Evolutionary conservation across 2,797 vertebrate species (phyloP), one percentile per base, ranked within the genome.

Genomic region (Megaceryle alcyon): DNA sequence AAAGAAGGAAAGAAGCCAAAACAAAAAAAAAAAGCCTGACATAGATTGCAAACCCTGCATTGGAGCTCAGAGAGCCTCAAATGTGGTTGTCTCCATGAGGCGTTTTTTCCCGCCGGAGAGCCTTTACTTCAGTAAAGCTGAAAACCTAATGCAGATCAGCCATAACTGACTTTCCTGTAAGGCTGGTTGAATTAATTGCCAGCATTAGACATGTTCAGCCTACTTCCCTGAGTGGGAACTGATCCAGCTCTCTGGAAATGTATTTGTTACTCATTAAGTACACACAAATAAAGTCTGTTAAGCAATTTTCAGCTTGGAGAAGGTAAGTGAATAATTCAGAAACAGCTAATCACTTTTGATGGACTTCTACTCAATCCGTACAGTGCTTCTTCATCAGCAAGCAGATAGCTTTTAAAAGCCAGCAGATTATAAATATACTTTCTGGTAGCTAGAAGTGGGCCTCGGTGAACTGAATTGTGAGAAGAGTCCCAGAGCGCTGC

Each of bases 191-290:
- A 85, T 72, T 82, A 82, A 91, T 49, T 83, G 69, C 33, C 81
- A 56, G 59, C 69, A 29, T 65, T n/a, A 71, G 73, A 84, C 44
- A 48, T 0, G 0, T 66, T 68, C 90, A 93, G 66, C 29, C 65
- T 88, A 35, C 71, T 87, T 95, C 84, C 83, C 88, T 76, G 76
- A 53, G 53, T 5, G 39, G 90, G 88, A 94, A 64, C 53, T 8
- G 66, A 81, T 94, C 89, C 91, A 93, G 71, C 78, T 76, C 82
- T 83, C 91, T 88, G 90, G 68, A 94, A 90, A 83, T 85, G 35
- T 60, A 70, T 79, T 96, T 94, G 79, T 91, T 94, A 65, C 51
- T 96, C 91, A 92, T 91, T 94, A 93, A 61, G 80, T 70, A 88
- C 80, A 84, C 29, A 56, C 12, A 72, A 95, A 29, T 60, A 79